These are phyloP conservation scores for Drepanosiphum platanoidis DNA, from an alignment of 2,888 invertebrate genomes.

Conservation along the genomic window DNA sequence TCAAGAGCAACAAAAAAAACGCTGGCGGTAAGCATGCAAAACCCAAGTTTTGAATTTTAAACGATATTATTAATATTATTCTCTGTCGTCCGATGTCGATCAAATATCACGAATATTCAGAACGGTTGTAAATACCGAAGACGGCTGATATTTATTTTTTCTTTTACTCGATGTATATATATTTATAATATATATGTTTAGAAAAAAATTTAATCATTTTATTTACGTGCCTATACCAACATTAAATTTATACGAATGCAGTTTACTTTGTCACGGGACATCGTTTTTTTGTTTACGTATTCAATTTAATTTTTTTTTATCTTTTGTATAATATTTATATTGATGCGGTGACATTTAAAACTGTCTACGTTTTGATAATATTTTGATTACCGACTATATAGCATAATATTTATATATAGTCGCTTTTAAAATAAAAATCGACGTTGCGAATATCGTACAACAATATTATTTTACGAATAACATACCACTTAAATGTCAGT, in stretches of 20 bases:
- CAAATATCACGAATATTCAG: background rate
- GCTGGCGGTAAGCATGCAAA: slow-evolving; percentile 65
- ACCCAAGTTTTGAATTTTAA: slow-evolving; percentile 63
- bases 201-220: too few species aligned
- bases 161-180: too few species aligned
- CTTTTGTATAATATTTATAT: too few species aligned
- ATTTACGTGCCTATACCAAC: background rate
- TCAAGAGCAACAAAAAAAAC: slow-evolving; percentile 64
- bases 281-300: slow-evolving; percentile 27
- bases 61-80: background rate
- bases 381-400: background rate
- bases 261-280: background rate
- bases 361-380: slow-evolving; percentile 25
- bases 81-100: background rate
- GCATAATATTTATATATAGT: background rate
- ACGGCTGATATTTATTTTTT: background rate
- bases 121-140: slow-evolving; percentile 11
- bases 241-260: background rate
- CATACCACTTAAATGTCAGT: background rate
- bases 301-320: slow-evolving; percentile 11
- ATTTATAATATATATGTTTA: too few species aligned
- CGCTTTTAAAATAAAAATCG: background rate
- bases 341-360: slow-evolving; percentile 15
- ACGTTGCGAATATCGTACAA: slow-evolving; percentile 14
- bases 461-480: too few species aligned